Base-by-base conservation (phyloP, 2,113 vertebrate species). In the Perca fluviatilis region DNA sequence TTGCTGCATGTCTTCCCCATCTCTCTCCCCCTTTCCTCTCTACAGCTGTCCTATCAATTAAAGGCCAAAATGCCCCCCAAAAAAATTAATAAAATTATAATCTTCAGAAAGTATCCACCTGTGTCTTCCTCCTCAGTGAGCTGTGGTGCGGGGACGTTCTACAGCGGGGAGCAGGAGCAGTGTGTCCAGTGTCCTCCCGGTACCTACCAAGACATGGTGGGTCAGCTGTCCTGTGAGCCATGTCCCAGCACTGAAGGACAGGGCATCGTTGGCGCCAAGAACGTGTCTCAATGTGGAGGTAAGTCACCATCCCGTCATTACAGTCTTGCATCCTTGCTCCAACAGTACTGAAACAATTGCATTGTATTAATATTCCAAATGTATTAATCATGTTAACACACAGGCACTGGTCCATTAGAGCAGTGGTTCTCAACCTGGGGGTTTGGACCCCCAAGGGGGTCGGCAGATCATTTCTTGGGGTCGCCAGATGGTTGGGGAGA, bases 251-350 rank as follows among this genome's bases (percentile, higher is more conserved):
- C 95, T 0, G 96, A 98, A 23, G 96, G 95, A 70, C 96, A 96
- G 51, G 96, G 97, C 58, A 86, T 95, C 0, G 74, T 92, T 0
- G 98, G 98, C 0, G 98, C 98, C 82, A 96, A 92, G 78, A 99
- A 98, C 0, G 93, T 99, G 14, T 98, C 98, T 0, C 95, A 99
- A 62, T 99, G 98, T 84, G 98, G 98, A 97, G 98, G 98, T 95
- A 78, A 57, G 56, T 40, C 43, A 58, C 12, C 49, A 8, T 53
- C 12, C 2, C 21, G n/a, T 43, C 13, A 13, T 11, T 23, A 30
- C 11, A 47, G n/a, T 67, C 18, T 23, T 46, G 15, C n/a, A 47
- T 15, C 43, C 6, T 14, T 23, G 19, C 58, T 36, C 40, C 50
- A 43, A 16, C 61, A 25, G 50, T 14, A 36, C 36, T 33, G 36